These are phyloP conservation scores for Plagodis pulveraria DNA, from an alignment of 2,888 invertebrate species.

Conservation along the genomic window DNA sequence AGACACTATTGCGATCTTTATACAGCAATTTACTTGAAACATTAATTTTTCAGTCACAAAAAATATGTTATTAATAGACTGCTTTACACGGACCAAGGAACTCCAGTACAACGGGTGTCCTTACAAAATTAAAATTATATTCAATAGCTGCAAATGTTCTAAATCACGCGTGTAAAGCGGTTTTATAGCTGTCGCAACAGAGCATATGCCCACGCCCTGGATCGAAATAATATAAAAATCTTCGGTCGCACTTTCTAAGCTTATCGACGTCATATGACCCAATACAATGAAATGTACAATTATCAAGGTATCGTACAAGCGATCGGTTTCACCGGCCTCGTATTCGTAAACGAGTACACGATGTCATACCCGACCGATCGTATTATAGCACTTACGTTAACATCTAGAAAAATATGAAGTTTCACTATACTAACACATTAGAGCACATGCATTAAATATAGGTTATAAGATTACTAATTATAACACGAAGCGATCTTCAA, in stretches of 20 bases:
- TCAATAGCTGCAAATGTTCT: too few species aligned
- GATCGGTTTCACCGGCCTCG: slow-evolving; percentile 23
- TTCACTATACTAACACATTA: slow-evolving; percentile 55
- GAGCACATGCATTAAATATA: slow-evolving; percentile 60
- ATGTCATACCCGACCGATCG: slow-evolving; percentile 57
- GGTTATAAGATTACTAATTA: slow-evolving; percentile 56
- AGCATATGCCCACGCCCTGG: slow-evolving; percentile 19
- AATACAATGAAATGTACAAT: slow-evolving; percentile 83
- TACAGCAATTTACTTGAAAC: slow-evolving; percentile 7
- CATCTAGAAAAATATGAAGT: slow-evolving; percentile 56
- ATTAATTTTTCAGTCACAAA: slow-evolving; percentile 21
- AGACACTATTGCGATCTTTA: slow-evolving; percentile 14
- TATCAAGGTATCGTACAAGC: slow-evolving; percentile 50
- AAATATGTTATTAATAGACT: slow-evolving; percentile 7
- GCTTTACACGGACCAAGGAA: background rate
- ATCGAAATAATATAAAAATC: slow-evolving; percentile 10
- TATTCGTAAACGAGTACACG: slow-evolving; percentile 27
- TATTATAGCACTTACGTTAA: slow-evolving; percentile 53
- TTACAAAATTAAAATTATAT: too few species aligned
- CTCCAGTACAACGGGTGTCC: too few species aligned
- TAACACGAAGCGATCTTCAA: slow-evolving; percentile 60
- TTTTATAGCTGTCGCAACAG: slow-evolving; percentile 17
- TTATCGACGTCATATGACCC: slow-evolving; percentile 58
- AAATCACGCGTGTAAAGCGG: background rate
- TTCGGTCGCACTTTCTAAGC: slow-evolving; percentile 9